Evolutionary conservation across 2,113 vertebrate genomes (phyloP), one percentile per base, ranked within the genome.

Genomic region (Cavia porcellus): DNA sequence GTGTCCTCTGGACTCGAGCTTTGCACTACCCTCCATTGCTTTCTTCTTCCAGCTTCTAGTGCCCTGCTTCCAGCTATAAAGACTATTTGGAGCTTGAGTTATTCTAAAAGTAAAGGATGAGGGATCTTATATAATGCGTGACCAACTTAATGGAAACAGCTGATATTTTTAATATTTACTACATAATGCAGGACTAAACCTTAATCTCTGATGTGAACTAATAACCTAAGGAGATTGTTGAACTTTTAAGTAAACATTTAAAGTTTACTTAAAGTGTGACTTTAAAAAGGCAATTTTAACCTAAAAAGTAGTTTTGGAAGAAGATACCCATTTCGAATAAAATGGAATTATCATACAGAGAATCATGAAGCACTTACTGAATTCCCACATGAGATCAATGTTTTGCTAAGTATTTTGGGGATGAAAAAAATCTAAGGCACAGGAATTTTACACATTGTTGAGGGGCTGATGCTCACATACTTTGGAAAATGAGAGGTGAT

Each of bases 261-360:
- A 64, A n/a, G 2, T 83, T 70, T 11, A 89, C 35, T 89, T 68
- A 88, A 70, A 15, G 3, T 38, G 9, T 89, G 57, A 55, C 24
- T 91, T 95, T 59, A 20, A 82, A 96, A 90, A 64, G 61, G 14
- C 32, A 79, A 64, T 92, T 95, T 90, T 66, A 88, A 95, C 62
- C 19, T 92, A 68, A 95, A 93, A 87, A 80, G 32, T 35, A 14
- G 20, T 68, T 94, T 86, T 83, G 62, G 88, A 91, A 68, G 22
- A 90, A 22, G 42, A 13, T 70, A 55, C 38, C 28, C 25, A 86
- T 66, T 47, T 77, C 14, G 25, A 7, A 25, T 72, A 72, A 90
- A 55, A 55, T 68, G 88, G 38, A 85, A 94, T 70, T 42, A 80
- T 3, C 22, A 64, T 95, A 62, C 20, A 74, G n/a, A 90, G 90